A percentile compares a stretch with the other conserved stretches of the same genome.
Evolutionary conservation across 2,113 vertebrate species (phyloP).

Genomic region (Amia ocellicauda): DNA sequence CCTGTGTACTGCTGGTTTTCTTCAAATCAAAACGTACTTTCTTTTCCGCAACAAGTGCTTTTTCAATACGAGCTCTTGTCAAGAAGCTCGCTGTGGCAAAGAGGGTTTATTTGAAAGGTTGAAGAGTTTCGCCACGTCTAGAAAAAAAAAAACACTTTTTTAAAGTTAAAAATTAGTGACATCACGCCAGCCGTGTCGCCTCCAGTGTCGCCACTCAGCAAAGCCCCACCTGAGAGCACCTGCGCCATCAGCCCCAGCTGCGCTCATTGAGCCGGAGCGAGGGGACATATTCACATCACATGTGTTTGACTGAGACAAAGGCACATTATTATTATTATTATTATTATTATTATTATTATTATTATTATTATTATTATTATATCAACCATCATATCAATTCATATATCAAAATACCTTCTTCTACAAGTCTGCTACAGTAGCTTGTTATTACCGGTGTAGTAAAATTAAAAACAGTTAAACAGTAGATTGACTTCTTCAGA

Average conservation of each 20-base stretch:
- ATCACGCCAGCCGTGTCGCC: constrained; percentile 5
- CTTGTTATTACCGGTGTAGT: no score
- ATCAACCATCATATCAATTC: no score
- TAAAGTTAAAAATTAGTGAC: neutral
- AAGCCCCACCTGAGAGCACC: constrained; percentile 9
- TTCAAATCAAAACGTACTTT: neutral
- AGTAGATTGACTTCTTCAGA: no score
- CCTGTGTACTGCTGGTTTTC: constrained; percentile 12
- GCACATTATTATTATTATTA: no score
- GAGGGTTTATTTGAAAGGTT: neutral
- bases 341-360: no score
- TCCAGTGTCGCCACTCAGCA: constrained; percentile 13
- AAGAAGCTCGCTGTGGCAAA: neutral
- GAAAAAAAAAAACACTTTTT: neutral
- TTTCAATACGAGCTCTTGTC: no score
- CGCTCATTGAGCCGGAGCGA: neutral
- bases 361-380: no score
- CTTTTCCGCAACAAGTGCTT: neutral
- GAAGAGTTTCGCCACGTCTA: neutral
- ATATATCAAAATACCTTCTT: no score
- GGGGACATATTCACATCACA: constrained; percentile 9
- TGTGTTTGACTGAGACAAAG: no score
- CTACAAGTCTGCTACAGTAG: no score
- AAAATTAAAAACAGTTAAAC: no score
- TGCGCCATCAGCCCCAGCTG: constrained; percentile 15